Percentiles rank a stretch among this genome's conserved stretches.
Conservation (phyloP, 1,140 invertebrate genomes). For the Andricus grossulariae region DNA sequence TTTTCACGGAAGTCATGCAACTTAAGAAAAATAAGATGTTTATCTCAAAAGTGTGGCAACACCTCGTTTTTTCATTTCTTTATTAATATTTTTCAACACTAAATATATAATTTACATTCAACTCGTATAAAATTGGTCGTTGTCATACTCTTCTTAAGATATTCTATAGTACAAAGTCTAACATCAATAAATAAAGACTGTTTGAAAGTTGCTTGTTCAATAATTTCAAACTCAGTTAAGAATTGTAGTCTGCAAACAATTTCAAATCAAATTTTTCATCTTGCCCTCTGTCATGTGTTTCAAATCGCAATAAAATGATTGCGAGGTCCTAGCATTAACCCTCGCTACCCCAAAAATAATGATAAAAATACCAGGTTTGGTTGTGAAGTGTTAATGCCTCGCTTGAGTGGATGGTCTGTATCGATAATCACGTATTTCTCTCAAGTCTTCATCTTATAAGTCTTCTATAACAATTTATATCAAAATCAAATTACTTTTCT, state of each 20-base stretch:
- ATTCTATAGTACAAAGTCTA: no score
- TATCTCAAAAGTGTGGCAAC: no score
- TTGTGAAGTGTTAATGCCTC: not conserved
- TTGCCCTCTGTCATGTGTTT: not conserved
- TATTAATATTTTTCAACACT: no score
- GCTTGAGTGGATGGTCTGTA: slow-evolving; percentile 15
- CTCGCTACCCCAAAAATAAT: not conserved
- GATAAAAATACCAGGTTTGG: not conserved
- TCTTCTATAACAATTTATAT: not conserved
- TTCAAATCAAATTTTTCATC: not conserved
- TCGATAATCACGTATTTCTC: not conserved
- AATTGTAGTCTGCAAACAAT: not conserved
- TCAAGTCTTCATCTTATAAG: not conserved
- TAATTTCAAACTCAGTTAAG: not conserved
- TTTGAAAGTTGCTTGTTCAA: no score
- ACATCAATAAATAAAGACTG: no score
- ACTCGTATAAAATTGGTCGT: no score
- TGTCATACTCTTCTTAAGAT: no score
- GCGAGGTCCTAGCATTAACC: not conserved
- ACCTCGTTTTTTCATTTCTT: no score
- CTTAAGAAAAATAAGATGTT: no score
- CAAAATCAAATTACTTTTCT: no score
- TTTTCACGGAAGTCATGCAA: no score
- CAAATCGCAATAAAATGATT: not conserved
- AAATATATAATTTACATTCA: no score